Evolutionary conservation across 2,888 invertebrate genomes (phyloP).

Genomic region (Drosophila testacea): DNA sequence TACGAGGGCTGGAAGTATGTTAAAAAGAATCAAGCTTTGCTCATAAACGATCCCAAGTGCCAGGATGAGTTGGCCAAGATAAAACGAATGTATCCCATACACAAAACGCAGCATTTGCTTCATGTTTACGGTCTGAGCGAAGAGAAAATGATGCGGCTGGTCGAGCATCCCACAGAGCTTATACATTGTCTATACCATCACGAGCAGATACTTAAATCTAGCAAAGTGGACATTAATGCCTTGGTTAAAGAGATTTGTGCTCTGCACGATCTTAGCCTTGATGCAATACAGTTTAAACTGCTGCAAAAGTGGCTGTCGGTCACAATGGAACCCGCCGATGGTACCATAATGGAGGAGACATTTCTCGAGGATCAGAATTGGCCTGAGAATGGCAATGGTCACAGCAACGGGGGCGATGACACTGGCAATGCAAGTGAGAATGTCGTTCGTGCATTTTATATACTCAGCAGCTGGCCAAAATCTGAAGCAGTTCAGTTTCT

Average conservation of each 20-base stretch:
- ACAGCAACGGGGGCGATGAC: slow-evolving; percentile 36
- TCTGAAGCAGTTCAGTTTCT: slow-evolving; percentile 82
- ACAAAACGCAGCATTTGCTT: slow-evolving; percentile 84
- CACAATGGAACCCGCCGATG: slow-evolving; percentile 70
- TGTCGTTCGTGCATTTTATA: slow-evolving; percentile 84
- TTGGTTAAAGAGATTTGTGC: slow-evolving; percentile 82
- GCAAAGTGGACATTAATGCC: slow-evolving; percentile 83
- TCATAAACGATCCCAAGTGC: slow-evolving; percentile 68
- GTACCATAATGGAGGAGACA: slow-evolving; percentile 83
- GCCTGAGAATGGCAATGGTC: slow-evolving; percentile 39
- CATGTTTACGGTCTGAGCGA: slow-evolving; percentile 83
- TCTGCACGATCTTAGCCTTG: slow-evolving; percentile 79
- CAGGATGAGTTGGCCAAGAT: slow-evolving; percentile 83
- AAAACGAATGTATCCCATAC: slow-evolving; percentile 84
- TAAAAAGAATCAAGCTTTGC: slow-evolving; percentile 65
- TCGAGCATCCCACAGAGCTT: slow-evolving; percentile 83
- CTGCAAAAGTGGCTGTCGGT: slow-evolving; percentile 84
- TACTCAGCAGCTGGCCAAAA: slow-evolving; percentile 84
- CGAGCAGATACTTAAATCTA: slow-evolving; percentile 80
- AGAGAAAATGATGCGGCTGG: slow-evolving; percentile 82
- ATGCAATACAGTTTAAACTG: slow-evolving; percentile 81
- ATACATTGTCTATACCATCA: slow-evolving; percentile 83
- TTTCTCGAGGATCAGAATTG: slow-evolving; percentile 82
- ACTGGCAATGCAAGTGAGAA: slow-evolving; percentile 77
- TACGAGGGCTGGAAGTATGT: slow-evolving; percentile 84